Base-by-base conservation (phyloP, 2,888 invertebrate species). In the Agriopis aurantiaria region DNA sequence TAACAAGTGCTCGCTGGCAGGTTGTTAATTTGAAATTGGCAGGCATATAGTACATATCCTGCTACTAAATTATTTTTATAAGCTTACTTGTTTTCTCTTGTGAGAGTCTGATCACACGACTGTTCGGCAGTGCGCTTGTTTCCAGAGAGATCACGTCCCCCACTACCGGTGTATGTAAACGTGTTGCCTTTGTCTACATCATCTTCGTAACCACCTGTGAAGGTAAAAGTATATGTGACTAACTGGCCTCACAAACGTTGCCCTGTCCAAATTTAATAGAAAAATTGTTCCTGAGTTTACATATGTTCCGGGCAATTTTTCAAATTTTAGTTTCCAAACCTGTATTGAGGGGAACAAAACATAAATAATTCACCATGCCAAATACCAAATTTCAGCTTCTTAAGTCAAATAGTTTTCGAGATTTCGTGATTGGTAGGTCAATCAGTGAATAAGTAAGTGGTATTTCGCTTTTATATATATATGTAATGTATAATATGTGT, bases 101-200 rank as follows among this genome's bases (percentile, higher is more conserved):
- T 97, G 6, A 98, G 95, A 0, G 92, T 95, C 86, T 98, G 98
- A 85, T 98, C 97, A 83, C 96, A 96, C 69, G 97, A 97, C 85
- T 98, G 98, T 62, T 95, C 96, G 0, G 96, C 97, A 0, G 97
- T 97, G 52, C 98, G 94, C 85, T 97, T 97, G 85, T 98, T 98
- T 4, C 97, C 97, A 1, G 97, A 97, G 0, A 98, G 91, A 87
- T 98, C 97, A 8, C 98, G 93, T 0, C 98, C 98, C 8, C 98
- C 98, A 78, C 97, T 97, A 41, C 98, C 98, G 0, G 97, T 97
- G 87, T 98, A 98, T 2, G 96, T 95, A 86, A 98, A 97, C 85
- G 97, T 96, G 59, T 96, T 95, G 0, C 98, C 98, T 74, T 97
- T 90, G 85, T 98, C 98, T 17, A 96, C 94, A 85, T 98, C 98